Evolutionary conservation across 1,140 invertebrate species (phyloP), one percentile per base, ranked within the genome.

Genomic region (Heliothis subflexa): DNA sequence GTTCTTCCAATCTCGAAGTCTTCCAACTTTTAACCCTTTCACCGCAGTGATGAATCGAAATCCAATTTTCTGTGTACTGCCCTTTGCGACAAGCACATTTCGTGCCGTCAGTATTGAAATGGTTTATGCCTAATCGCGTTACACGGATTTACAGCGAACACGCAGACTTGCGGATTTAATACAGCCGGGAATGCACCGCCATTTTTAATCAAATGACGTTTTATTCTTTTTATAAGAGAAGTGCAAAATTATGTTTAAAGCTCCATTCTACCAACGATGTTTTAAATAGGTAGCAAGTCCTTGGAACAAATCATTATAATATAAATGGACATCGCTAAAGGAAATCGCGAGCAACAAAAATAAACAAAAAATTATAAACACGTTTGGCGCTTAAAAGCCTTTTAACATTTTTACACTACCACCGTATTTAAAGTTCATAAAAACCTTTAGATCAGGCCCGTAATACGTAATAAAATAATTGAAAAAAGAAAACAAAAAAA

Each of bases 1-100:
- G 52, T 72, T 57, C 13, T 21, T 49, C 59, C 57, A 11, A 75
- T 75, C 59, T 50, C 72, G 12, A 5, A 50, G 18, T 59, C 59
- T 68, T 70, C 40, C 52, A 78, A 78, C 52, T 70, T 70, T 47
- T 78, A 78, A 70, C 64, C 75, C 75, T 75, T 75, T 62, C 72
- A 62, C 54, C 28, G 59, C 75, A 68, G 52, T 78, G 64, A 81
- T 78, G 79, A 83, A 83, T 83, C 79, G 66, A 78, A 83, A 83
- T 83, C 79, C 78, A 80, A 80, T 83, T 83, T 78, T 49, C 72
- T 75, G 45, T 75, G 71, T 73, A 59, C 52, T 73, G 80, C 73
- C 33, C 50, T 73, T 74, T 57, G 71, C 54, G 59, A 73, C 70
- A 55, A 49, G 59, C 66, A 66, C 78, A 82, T 78, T 78, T 76